Evolutionary conservation across 2,888 invertebrate genomes (phyloP).

Genomic region (Drosophila anomalata): DNA sequence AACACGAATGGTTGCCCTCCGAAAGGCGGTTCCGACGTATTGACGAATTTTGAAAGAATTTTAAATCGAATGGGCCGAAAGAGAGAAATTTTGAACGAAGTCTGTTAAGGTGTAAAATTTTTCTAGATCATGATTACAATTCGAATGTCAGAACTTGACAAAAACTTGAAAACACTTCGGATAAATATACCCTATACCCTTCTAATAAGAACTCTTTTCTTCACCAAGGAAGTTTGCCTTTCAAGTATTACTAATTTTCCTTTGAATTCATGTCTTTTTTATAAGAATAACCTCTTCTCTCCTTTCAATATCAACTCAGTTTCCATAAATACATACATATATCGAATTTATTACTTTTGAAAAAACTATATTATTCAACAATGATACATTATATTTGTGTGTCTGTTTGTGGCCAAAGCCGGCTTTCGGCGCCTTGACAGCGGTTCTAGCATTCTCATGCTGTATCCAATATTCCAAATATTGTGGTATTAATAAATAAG

Average conservation of each 20-base stretch:
- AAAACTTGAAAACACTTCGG: no score
- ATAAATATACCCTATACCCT: no score
- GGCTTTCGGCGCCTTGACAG: slow-evolving; percentile 53
- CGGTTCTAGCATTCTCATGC: slow-evolving; percentile 48
- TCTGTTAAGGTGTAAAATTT: background rate
- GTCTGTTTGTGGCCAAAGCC: slow-evolving; percentile 34
- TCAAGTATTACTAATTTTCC: no score
- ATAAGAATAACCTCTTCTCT: background rate
- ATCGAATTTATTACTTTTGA: slow-evolving; percentile 62
- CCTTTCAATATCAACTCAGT: background rate
- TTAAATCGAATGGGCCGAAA: background rate
- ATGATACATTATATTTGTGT: slow-evolving; percentile 67
- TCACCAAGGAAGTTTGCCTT: no score
- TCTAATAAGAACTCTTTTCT: background rate
- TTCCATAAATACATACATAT: slow-evolving; percentile 46
- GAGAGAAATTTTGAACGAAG: background rate
- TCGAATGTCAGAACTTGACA: background rate
- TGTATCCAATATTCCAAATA: slow-evolving; percentile 54
- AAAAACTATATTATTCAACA: slow-evolving; percentile 69
- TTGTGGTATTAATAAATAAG: slow-evolving; percentile 68
- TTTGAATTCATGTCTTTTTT: no score
- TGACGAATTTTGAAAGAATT: slow-evolving; percentile 47
- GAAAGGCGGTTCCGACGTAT: slow-evolving; percentile 18
- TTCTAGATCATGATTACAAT: background rate
- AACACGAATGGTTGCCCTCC: slow-evolving; percentile 14